Conservation (phyloP, 2,797 vertebrate genomes). For the Microtus californicus region DNA sequence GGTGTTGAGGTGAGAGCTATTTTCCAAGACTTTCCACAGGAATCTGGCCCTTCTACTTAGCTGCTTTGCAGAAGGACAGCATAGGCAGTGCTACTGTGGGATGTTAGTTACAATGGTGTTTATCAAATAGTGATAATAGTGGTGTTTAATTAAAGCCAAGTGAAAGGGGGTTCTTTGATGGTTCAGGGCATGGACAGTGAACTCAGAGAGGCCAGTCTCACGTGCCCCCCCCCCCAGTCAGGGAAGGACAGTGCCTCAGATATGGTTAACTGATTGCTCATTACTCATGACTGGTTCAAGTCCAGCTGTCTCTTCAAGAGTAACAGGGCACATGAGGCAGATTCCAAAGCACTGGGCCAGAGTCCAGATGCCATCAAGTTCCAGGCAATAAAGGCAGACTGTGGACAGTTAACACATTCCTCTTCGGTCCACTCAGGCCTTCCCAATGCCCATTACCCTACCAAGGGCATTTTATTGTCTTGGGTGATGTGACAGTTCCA, state of each 20-base stretch:
- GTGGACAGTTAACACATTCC: constrained; percentile 22
- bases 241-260: neutral
- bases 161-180: neutral
- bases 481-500: constrained; percentile 83
- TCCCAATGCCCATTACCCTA: constrained; percentile 74
- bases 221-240: neutral
- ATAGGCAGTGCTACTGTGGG: neutral
- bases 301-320: neutral
- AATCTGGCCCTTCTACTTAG: neutral
- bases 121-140: neutral
- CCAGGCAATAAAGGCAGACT: constrained; percentile 69
- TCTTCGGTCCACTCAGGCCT: constrained; percentile 78
- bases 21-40: neutral
- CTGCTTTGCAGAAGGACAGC: neutral
- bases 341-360: neutral
- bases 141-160: neutral
- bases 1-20: neutral
- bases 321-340: neutral
- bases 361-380: neutral
- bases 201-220: neutral
- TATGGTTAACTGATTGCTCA: neutral
- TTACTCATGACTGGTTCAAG: neutral
- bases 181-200: neutral
- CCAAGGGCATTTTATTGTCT: constrained; percentile 84
- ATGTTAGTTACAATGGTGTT: neutral